These are phyloP conservation scores for Scopus umbretta DNA, from an alignment of 2,113 vertebrate species.

Conservation along the genomic window DNA sequence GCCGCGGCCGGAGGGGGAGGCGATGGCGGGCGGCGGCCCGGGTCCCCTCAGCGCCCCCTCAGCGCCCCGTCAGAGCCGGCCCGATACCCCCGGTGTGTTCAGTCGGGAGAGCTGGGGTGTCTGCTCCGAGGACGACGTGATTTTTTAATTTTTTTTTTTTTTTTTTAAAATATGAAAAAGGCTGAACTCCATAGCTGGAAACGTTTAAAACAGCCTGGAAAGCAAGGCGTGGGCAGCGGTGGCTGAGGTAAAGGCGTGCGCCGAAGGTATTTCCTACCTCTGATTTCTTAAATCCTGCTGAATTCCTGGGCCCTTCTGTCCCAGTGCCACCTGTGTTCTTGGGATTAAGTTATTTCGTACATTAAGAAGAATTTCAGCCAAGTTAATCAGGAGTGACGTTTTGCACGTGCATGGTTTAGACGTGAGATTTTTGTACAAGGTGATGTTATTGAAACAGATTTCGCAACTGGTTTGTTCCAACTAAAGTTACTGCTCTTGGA, in stretches of 20 bases:
- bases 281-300: not conserved
- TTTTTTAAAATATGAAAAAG: not conserved
- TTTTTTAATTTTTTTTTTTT: too few relatives aligned
- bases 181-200: not conserved
- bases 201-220: not conserved
- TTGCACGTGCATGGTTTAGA: not conserved
- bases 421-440: not conserved
- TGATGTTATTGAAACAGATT: not conserved
- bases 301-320: not conserved
- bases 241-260: not conserved
- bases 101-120: fast-evolving
- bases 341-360: too few relatives aligned
- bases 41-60: too few relatives aligned
- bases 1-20: too few relatives aligned
- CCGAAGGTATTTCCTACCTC: not conserved
- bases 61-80: too few relatives aligned
- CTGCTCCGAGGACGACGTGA: not conserved
- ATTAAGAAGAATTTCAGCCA: not conserved
- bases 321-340: not conserved
- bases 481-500: not conserved
- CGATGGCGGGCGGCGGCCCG: too few relatives aligned
- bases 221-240: not conserved
- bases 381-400: not conserved
- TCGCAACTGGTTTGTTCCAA: not conserved
- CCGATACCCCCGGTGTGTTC: fast-evolving